Conservation (phyloP, 1,140 invertebrate genomes). For the Macrosteles quadrilineatus region DNA sequence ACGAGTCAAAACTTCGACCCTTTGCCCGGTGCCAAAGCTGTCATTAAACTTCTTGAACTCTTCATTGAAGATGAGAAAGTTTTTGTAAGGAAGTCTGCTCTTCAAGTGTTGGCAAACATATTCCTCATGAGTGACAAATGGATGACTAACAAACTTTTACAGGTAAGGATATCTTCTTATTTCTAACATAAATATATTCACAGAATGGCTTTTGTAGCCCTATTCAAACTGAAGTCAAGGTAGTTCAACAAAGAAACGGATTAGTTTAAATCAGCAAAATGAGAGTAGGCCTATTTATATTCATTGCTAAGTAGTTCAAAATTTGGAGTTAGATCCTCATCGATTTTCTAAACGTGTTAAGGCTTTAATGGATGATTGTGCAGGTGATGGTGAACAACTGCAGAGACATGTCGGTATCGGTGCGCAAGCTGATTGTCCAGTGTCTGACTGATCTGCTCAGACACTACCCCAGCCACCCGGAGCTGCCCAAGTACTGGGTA, state of each 20-base stretch:
- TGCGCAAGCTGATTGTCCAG: conserved; percentile 59
- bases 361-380: too few species aligned
- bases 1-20: conserved; percentile 37
- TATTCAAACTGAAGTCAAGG: too few species aligned
- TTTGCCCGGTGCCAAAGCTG: conserved; percentile 48
- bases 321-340: too few species aligned
- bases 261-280: too few species aligned
- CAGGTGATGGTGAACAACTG: conserved; percentile 57
- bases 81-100: conserved; percentile 57
- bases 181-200: neutral
- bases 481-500: conserved; percentile 54
- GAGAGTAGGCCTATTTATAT: too few species aligned
- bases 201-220: too few species aligned
- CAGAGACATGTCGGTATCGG: conserved; percentile 57
- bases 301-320: too few species aligned
- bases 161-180: conserved; percentile 49
- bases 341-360: too few species aligned
- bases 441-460: conserved; percentile 57
- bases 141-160: conserved; percentile 47
- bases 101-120: conserved; percentile 55
- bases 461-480: conserved; percentile 50
- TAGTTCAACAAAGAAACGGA: too few species aligned
- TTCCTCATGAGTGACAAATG: conserved; percentile 45
- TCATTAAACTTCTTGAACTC: conserved; percentile 53
- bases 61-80: conserved; percentile 60